Evolutionary conservation across 2,113 vertebrate species (phyloP).

Genomic region (Xiphias gladius): DNA sequence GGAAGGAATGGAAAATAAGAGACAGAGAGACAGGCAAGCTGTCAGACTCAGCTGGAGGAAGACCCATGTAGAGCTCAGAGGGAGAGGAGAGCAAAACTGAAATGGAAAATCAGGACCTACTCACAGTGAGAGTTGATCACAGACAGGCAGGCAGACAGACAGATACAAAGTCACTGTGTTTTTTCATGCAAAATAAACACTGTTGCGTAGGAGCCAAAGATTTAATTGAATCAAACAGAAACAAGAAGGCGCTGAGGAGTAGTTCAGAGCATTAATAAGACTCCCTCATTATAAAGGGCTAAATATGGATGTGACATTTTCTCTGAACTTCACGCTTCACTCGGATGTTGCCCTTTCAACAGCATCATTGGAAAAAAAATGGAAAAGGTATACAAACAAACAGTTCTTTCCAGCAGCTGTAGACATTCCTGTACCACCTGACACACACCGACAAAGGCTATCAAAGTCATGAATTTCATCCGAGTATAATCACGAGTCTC

Average conservation of each 20-base stretch:
- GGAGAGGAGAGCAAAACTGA: slow-evolving; percentile 14
- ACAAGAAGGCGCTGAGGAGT: slow-evolving; percentile 23
- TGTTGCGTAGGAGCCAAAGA: slow-evolving; percentile 34
- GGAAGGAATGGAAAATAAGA: slow-evolving; percentile 66
- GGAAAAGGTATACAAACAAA: not conserved
- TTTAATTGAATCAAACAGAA: slow-evolving; percentile 53
- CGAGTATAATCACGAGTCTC: not conserved
- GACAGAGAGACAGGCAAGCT: slow-evolving; percentile 11
- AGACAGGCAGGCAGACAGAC: slow-evolving; percentile 10
- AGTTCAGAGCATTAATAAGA: slow-evolving; percentile 56
- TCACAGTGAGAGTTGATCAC: slow-evolving; percentile 34
- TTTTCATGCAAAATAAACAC: slow-evolving; percentile 15
- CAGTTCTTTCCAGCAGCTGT: not conserved
- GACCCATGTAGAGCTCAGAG: slow-evolving; percentile 15
- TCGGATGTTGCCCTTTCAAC: slow-evolving; percentile 23
- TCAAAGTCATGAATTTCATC: slow-evolving; percentile 13
- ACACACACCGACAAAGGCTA: not conserved
- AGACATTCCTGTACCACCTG: not conserved
- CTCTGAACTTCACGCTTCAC: slow-evolving; percentile 45
- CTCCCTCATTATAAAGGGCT: slow-evolving; percentile 63
- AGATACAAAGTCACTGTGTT: slow-evolving; percentile 37
- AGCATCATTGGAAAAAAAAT: slow-evolving; percentile 10
- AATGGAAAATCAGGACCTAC: slow-evolving; percentile 62
- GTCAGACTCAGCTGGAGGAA: slow-evolving; percentile 5
- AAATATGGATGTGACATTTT: slow-evolving; percentile 64